These are phyloP conservation scores for Belonocnema kinseyi DNA, from an alignment of 1,140 invertebrate genomes.

Conservation along the genomic window DNA sequence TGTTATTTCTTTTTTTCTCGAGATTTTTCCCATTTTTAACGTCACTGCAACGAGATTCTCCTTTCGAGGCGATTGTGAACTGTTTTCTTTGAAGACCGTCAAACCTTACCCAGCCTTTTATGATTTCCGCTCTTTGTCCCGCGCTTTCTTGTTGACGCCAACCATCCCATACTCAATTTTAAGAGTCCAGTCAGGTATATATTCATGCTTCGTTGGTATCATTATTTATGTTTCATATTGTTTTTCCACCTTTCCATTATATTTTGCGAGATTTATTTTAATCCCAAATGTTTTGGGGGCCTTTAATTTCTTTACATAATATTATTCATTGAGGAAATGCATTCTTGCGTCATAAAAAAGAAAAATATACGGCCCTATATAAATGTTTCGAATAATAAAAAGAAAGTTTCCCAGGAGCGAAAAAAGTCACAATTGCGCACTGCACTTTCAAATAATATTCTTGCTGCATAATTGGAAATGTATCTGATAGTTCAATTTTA, in stretches of 20 bases:
- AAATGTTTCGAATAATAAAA: neutral
- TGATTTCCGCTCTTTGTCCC: too few species aligned
- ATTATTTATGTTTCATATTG: neutral
- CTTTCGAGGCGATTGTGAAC: too few species aligned
- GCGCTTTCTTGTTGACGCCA: too few species aligned
- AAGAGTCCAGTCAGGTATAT: neutral
- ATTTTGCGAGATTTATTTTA: neutral
- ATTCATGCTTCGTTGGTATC: neutral
- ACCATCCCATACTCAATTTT: too few species aligned
- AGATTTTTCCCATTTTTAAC: too few species aligned
- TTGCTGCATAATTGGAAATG: too few species aligned
- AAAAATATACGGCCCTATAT: too few species aligned
- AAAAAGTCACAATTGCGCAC: neutral
- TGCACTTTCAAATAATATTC: neutral
- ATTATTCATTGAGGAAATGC: neutral
- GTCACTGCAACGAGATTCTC: too few species aligned
- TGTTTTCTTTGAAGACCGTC: too few species aligned
- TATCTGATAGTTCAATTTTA: too few species aligned
- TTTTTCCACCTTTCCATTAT: neutral
- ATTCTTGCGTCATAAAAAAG: neutral
- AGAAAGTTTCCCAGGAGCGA: constrained; percentile 13
- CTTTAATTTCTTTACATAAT: constrained; percentile 2
- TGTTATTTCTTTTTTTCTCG: too few species aligned
- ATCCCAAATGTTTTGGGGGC: neutral
- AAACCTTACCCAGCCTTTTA: too few species aligned